A percentile compares a stretch with the other conserved stretches of the same genome.
These are phyloP conservation scores for Lordiphosa andalusiaca DNA, from an alignment of 2,888 invertebrate species.

Conservation along the genomic window DNA sequence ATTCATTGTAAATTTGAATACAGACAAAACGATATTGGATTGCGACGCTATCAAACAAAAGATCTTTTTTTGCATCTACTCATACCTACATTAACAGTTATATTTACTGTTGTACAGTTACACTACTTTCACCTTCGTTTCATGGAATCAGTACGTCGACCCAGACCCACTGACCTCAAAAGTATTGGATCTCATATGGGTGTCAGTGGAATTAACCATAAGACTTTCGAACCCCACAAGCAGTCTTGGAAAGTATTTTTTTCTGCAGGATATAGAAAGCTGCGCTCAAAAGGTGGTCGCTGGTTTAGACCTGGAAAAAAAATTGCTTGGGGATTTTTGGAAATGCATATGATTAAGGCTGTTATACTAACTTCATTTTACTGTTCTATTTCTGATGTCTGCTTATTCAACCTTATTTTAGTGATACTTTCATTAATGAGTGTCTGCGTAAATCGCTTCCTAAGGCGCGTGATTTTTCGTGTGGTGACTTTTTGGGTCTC, in stretches of 20 bases:
- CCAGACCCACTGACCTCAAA: constrained; percentile 19
- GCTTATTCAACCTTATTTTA: constrained; percentile 91
- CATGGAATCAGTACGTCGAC: constrained; percentile 82
- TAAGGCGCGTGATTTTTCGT: constrained; percentile 86
- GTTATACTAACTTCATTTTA: constrained; percentile 90
- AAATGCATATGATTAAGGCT: constrained; percentile 95
- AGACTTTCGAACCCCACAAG: background rate
- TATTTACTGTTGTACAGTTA: constrained; percentile 97
- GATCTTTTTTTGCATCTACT: constrained; percentile 94
- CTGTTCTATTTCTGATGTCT: constrained; percentile 87
- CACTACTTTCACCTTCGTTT: constrained; percentile 99
- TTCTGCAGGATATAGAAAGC: constrained; percentile 31
- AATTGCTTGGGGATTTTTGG: constrained; percentile 89
- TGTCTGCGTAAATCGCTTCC: constrained; percentile 86
- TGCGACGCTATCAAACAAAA: constrained; percentile 92
- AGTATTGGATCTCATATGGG: background rate
- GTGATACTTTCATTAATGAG: constrained; percentile 87
- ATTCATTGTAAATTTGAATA: background rate
- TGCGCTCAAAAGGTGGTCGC: constrained; percentile 36
- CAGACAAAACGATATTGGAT: constrained; percentile 95
- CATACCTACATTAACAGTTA: constrained; percentile 96
- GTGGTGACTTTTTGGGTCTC: constrained; percentile 88
- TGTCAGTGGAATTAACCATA: background rate
- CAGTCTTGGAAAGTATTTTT: constrained; percentile 20
- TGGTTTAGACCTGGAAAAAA: constrained; percentile 57